Evolutionary conservation across 2,888 invertebrate species (phyloP), one percentile per base, ranked within the genome.

Genomic region (Caenorhabditis sp.): DNA sequence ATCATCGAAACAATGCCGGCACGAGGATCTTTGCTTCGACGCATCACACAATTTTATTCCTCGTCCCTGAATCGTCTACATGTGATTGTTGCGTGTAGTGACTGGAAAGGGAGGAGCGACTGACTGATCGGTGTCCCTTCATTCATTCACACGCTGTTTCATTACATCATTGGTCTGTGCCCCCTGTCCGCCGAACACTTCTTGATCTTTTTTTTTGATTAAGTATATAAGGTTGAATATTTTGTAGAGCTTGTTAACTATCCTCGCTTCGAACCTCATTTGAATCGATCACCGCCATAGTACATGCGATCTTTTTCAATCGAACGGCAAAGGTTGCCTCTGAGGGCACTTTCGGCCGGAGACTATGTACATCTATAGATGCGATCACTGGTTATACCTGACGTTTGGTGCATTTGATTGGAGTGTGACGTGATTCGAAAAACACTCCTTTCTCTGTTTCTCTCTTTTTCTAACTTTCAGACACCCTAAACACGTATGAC

Each of bases 91-190:
- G 60, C 76, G 60, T 58, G 58, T 53, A 60, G 15, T n/a, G n/a
- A n/a, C n/a, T n/a, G 50, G 22, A 32, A 13, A 2, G 60, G 76
- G 67, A 20, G 67, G 76, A 40, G 67, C 67, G 40, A 9, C 28
- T n/a, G 60, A 74, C 51, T 60, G 65, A 76, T 76, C 67, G 44
- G 28, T 76, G 60, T 32, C 67, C 58, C 22, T 76, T 64, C 56
- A 56, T 56, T 58, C 47, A 56, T 61, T 55, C 22, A 47, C 32
- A 53, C 40, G 2, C 2, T 44, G 72, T 72, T 60, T 61, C 60
- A 44, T 76, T 76, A 76, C 76, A 61, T 61, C 67, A 76, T 15
- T 61, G 67, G 60, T 67, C 60, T 76, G 61, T 67, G 76, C 61
- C 22, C 67, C 53, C 24, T 18, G 11, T 44, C 26, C 18, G 37